Evolutionary conservation across 1,140 invertebrate species (phyloP), one percentile per base, ranked within the genome.

Genomic region (Hycleus phaleratus): DNA sequence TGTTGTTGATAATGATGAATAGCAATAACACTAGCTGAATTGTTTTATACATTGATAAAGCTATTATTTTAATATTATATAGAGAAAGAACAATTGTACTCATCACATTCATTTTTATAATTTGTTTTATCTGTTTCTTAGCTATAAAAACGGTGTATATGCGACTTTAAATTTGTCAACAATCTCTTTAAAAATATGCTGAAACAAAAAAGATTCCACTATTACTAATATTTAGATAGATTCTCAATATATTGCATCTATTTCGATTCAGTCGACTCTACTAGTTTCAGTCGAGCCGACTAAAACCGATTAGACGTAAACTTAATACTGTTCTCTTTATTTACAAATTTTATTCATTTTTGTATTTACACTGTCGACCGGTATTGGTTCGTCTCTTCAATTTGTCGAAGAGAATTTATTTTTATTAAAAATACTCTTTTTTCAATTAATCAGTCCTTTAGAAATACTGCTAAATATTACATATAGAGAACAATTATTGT

Each of bases 331-430:
- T 44, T 56, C 47, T 25, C 26, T 48, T 38, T 48, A 48, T 47
- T 56, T n/a, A 48, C 46, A 45, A 49, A 44, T 49, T 18, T 48
- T 47, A 47, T 58, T 46, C 57, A 53, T 38, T 39, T 39, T 12
- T 38, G 5, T 46, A 58, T 53, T 38, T 53, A 58, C 57, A 58
- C 57, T 58, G 57, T 58, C 38, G 51, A 53, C 57, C 57, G 57
- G 57, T 39, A 24, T 58, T 58, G 57, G 57, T 58, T 58, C 57
- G 45, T 52, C 46, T 45, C 38, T 46, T 46, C 26, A n/a, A 56
- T 52, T 39, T n/a, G 39, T 52, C 10, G 4, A 42, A 42, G 3
- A 42, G 9, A 10, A n/a, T 8, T 7, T 7, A 9, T 3, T 42
- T 32, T 4, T 32, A 32, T 32, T 32, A 32, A 32, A 32, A 32